Evolutionary conservation across 2,113 vertebrate genomes (phyloP).

Genomic region (Anarhynchus alexandrinus): DNA sequence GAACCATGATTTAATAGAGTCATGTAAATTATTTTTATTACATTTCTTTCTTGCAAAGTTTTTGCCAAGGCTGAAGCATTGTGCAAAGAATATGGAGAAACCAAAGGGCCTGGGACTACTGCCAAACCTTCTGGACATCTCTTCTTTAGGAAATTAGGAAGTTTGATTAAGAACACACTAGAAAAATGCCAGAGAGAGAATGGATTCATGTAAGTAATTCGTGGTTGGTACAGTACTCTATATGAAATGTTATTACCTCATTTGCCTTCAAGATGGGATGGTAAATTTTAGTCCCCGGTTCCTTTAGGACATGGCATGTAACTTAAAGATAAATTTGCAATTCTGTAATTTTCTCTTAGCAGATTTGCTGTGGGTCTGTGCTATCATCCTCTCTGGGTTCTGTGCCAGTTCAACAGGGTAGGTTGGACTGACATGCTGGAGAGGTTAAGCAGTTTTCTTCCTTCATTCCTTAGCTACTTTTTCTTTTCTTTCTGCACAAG

Average conservation of each 20-base stretch:
- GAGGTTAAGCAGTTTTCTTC: background rate
- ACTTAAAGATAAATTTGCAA: background rate
- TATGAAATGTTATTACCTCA: background rate
- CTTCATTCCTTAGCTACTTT: background rate
- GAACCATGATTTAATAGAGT: background rate
- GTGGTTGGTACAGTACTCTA: background rate
- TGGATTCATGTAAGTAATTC: slow-evolving; percentile 92
- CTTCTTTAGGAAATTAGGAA: slow-evolving; percentile 93
- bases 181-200: slow-evolving; percentile 97
- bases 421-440: background rate
- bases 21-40: background rate
- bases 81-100: slow-evolving; percentile 97
- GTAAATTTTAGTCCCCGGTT: background rate
- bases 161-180: slow-evolving; percentile 87
- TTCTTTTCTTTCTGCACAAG: background rate
- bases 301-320: background rate
- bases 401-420: background rate
- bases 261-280: background rate
- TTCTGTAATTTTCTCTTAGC: background rate
- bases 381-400: background rate
- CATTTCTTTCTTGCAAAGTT: slow-evolving; percentile 68
- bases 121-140: slow-evolving; percentile 95
- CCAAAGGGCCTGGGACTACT: slow-evolving; percentile 92
- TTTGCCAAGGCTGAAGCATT: slow-evolving; percentile 88
- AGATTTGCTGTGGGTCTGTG: background rate